phyloP scores from a whole-genome alignment of 2,113 vertebrate genomes.

The Lasiurus borealis region DNA sequence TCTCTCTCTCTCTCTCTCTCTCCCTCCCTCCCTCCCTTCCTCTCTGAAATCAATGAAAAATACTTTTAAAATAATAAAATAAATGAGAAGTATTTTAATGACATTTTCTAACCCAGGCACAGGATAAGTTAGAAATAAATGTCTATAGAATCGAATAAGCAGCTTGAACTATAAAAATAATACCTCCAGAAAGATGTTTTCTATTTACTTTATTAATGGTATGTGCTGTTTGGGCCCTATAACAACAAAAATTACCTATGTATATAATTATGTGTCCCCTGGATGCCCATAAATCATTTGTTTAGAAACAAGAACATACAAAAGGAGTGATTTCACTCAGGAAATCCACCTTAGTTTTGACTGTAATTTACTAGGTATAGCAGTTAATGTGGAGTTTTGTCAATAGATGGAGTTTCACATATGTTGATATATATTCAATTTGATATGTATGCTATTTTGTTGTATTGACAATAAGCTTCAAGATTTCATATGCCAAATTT shows the following conservation, averaged over 20 bases:
- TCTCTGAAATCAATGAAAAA: no score
- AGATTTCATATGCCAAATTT: no score
- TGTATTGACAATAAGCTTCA: no score
- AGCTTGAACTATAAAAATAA: background rate
- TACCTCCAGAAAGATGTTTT: background rate
- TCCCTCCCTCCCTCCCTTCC: no score
- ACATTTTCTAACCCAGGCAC: background rate
- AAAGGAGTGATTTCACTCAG: background rate
- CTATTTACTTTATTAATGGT: background rate
- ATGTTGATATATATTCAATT: no score
- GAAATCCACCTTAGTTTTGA: background rate
- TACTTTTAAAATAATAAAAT: background rate
- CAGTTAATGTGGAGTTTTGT: no score
- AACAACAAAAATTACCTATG: background rate
- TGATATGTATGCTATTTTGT: no score
- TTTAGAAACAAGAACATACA: background rate
- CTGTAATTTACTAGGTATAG: background rate
- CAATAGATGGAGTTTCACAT: no score
- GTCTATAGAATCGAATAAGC: background rate
- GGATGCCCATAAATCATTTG: background rate
- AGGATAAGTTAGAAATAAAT: background rate
- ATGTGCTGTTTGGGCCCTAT: background rate
- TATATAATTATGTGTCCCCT: background rate
- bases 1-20: no score
- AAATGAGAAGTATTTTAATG: background rate